Evolutionary conservation across 2,888 invertebrate genomes (phyloP).

Genomic region (Erynnis tages): DNA sequence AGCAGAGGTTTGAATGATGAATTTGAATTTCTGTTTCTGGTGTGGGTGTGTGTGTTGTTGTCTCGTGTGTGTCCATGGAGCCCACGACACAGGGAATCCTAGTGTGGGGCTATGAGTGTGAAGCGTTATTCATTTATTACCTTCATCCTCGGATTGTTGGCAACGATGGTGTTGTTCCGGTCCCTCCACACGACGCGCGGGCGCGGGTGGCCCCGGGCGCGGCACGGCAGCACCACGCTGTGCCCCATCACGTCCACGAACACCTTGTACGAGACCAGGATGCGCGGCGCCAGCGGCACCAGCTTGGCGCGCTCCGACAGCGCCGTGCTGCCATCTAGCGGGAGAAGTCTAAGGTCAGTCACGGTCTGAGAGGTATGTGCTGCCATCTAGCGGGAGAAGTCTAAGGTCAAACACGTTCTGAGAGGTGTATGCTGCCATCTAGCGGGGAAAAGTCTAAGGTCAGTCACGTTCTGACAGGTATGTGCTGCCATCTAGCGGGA

Average conservation of each 20-base stretch:
- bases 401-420: not conserved
- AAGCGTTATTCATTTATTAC: conserved; percentile 50
- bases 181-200: conserved; percentile 85
- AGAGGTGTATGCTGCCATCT: conserved; percentile 46
- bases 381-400: conserved; percentile 49
- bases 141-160: conserved; percentile 77
- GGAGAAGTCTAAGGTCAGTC: conserved; percentile 18
- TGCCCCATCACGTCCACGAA: conserved; percentile 83
- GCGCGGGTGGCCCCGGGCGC: conserved; percentile 83
- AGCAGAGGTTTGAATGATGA: too few species aligned
- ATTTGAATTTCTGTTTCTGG: too few species aligned
- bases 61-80: too few species aligned
- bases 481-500: conserved; percentile 51
- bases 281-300: conserved; percentile 71
- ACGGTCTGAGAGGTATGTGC: conserved; percentile 22
- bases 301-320: conserved; percentile 64
- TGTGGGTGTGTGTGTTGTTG: too few species aligned
- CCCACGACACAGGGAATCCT: too few species aligned
- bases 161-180: conserved; percentile 77
- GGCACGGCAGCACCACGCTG: conserved; percentile 86
- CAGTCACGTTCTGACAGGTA: not conserved
- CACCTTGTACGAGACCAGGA: conserved; percentile 78
- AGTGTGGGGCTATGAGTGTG: too few species aligned
- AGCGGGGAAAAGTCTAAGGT: conserved; percentile 33
- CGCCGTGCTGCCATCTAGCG: conserved; percentile 53